These are phyloP conservation scores for Fulmarus glacialis DNA, from an alignment of 2,113 vertebrate genomes.

Conservation along the genomic window DNA sequence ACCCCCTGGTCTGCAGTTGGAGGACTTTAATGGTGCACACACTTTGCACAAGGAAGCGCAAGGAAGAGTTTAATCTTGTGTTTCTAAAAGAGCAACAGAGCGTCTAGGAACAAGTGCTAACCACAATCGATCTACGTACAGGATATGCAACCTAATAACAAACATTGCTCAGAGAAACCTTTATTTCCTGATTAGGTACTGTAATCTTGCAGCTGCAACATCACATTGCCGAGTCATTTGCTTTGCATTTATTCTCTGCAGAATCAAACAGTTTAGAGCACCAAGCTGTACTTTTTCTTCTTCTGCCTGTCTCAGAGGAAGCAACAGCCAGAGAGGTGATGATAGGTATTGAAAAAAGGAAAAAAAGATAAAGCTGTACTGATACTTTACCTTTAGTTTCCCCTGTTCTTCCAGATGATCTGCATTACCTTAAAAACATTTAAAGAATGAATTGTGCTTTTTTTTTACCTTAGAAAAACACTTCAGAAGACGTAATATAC, in stretches of 20 bases:
- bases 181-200: background rate
- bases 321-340: background rate
- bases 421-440: slow-evolving; percentile 51
- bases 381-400: slow-evolving; percentile 51
- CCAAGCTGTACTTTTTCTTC: background rate
- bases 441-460: background rate
- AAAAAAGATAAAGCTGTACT: background rate
- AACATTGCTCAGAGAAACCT: background rate
- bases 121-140: background rate
- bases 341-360: background rate
- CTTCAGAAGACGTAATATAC: background rate
- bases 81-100: background rate
- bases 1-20: background rate
- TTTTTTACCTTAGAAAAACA: background rate
- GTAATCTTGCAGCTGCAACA: background rate
- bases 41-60: background rate
- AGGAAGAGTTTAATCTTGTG: background rate
- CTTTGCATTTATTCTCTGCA: background rate
- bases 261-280: background rate
- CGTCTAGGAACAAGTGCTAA: slow-evolving; percentile 7
- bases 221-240: background rate
- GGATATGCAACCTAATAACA: slow-evolving; percentile 7
- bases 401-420: background rate
- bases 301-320: background rate
- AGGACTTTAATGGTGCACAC: background rate